Base-by-base conservation (phyloP, 53 echinoderm and acorn worm species). In the Paelopatides confundens region DNA sequence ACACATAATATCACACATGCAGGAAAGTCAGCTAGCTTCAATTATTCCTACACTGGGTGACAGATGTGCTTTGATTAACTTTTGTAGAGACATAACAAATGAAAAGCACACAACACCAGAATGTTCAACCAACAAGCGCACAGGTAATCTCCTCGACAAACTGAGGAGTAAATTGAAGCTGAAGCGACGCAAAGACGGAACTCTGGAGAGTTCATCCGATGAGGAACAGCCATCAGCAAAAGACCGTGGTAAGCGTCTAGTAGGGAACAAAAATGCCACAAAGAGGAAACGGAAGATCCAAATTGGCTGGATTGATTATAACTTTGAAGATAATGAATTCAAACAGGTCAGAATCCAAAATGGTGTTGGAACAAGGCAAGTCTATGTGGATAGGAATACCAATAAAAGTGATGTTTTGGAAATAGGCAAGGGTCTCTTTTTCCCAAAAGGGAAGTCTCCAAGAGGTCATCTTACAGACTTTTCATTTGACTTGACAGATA, bases 271-370 rank as follows among this genome's bases (percentile, higher is more conserved):
- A 53, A 51, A 86, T 53, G 86, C 86, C 54, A 24, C 58, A 23
- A 87, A 87, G 62, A 65, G 62, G 50, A 87, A 24, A 24, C 62
- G 76, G 34, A 87, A 87, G 37, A 76, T 87, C 18, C 71, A 87
- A 71, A 5, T 76, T 36, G 76, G 63, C 46, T 63, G 71, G 63
- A 76, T 68, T 35, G 18, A 68, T 68, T 68, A 14, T 14, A 68
- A 68, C 35, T 35, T 18, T 18, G 1, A 67, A 21, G 35, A 68
- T 5, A 31, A 31, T 32, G 68, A 68, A 27, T 35, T 31, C 12
- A 34, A 68, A 68, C 35, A 68, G 32, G 68, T 68, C 18, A 67
- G 35, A 35, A 68, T 68, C 21, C 68, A 68, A 68, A 68, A 35
- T 68, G 35, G 35, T 21, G 68, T 29, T 18, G 35, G 68, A n/a